These are phyloP conservation scores for Lasioglossum zephyrum DNA, from an alignment of 2,888 invertebrate species.

Conservation along the genomic window DNA sequence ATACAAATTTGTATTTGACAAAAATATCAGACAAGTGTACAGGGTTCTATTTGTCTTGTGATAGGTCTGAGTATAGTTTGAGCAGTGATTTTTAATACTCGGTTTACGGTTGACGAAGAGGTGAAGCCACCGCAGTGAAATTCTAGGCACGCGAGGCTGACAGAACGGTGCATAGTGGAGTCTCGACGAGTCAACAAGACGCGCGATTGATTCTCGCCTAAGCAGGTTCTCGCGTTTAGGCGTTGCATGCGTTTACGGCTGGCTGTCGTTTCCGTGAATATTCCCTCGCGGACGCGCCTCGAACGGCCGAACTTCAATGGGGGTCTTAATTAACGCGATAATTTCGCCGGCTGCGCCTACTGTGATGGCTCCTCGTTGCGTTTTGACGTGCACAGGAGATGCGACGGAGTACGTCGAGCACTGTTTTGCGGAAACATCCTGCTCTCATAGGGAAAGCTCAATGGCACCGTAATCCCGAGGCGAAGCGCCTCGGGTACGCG, in stretches of 20 bases:
- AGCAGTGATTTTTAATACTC: too few relatives aligned
- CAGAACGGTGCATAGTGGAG: neutral
- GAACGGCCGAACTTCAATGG: slow-evolving; percentile 67
- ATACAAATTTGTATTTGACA: too few relatives aligned
- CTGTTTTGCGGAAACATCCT: slow-evolving; percentile 24
- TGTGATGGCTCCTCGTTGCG: slow-evolving; percentile 15
- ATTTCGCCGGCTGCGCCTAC: slow-evolving; percentile 51
- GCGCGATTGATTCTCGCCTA: slow-evolving; percentile 3
- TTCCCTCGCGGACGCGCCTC: neutral
- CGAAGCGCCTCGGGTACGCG: neutral
- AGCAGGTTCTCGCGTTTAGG: slow-evolving; percentile 9
- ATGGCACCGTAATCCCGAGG: neutral
- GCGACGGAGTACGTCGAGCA: neutral
- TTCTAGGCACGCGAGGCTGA: neutral
- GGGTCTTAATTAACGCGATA: slow-evolving; percentile 74
- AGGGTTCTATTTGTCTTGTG: too few relatives aligned
- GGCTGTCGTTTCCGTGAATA: slow-evolving; percentile 25
- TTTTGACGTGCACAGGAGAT: slow-evolving; percentile 22
- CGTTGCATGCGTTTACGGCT: slow-evolving; percentile 14
- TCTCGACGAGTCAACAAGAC: neutral
- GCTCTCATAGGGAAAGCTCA: neutral
- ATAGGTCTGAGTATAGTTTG: too few relatives aligned
- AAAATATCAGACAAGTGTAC: too few relatives aligned
- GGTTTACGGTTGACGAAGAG: too few relatives aligned
- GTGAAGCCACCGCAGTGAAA: neutral